These are phyloP conservation scores for Hemibagrus wyckioides DNA, from an alignment of 2,113 vertebrate species.

Conservation along the genomic window DNA sequence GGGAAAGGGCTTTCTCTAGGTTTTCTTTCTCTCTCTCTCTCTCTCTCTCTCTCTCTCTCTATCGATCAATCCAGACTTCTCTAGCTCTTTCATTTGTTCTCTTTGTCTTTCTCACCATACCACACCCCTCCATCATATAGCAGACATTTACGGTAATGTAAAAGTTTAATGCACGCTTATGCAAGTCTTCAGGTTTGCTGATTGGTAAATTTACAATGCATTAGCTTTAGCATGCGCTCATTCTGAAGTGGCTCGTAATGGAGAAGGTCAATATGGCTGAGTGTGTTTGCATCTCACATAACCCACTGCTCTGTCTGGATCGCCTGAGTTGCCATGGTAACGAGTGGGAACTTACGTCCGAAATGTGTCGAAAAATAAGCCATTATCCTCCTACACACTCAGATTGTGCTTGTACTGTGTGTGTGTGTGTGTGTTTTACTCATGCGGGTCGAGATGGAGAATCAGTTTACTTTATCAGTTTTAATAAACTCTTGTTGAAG, in stretches of 20 bases:
- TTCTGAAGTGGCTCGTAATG: not conserved
- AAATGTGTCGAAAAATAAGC: conserved; percentile 12
- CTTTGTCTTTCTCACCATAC: not conserved
- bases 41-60: too few species aligned
- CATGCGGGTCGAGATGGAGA: not conserved
- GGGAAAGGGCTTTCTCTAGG: not conserved
- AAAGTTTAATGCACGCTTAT: not conserved
- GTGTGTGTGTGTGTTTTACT: not conserved
- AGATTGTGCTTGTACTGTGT: not conserved
- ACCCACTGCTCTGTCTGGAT: conserved; percentile 6
- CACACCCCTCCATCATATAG: not conserved
- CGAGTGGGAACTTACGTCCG: not conserved
- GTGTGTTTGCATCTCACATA: conserved; percentile 19
- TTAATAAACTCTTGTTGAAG: not conserved
- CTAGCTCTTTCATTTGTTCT: not conserved
- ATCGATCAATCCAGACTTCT: not conserved
- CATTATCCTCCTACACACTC: conserved; percentile 10
- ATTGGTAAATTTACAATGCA: not conserved
- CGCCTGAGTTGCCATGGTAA: not conserved
- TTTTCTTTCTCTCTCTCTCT: too few species aligned
- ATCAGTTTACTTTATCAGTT: not conserved
- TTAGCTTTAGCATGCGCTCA: not conserved
- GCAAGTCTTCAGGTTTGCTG: not conserved
- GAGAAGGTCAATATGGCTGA: not conserved
- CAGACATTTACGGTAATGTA: not conserved